phyloP scores from a whole-genome alignment of 2,797 vertebrate genomes.

The Anomalospiza imberbis region DNA sequence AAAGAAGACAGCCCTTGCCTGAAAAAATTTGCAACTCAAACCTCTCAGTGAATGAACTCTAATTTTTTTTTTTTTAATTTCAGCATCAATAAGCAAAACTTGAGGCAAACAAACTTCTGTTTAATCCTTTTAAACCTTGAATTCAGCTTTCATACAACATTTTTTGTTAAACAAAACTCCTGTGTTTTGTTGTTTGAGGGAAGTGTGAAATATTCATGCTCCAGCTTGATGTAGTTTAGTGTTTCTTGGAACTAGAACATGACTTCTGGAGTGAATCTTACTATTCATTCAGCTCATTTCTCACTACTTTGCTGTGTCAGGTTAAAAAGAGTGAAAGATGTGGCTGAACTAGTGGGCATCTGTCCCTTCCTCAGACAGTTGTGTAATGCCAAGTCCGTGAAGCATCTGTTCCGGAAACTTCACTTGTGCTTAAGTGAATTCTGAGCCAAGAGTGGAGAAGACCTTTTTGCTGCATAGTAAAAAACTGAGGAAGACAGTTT shows the following conservation, averaged over 20 bases:
- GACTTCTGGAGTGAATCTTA: background rate
- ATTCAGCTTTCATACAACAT: background rate
- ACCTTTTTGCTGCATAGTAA: background rate
- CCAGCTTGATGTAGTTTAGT: background rate
- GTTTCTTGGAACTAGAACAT: background rate
- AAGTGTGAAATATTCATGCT: background rate
- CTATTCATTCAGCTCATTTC: background rate
- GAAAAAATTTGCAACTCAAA: background rate
- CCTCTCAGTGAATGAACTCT: background rate
- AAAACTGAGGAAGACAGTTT: background rate
- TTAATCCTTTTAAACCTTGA: background rate
- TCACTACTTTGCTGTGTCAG: background rate
- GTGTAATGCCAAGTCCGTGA: background rate
- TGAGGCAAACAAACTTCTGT: background rate
- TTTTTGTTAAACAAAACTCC: background rate
- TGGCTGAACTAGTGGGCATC: background rate
- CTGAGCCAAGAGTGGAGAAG: background rate
- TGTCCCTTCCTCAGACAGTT: background rate
- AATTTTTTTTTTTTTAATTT: background rate
- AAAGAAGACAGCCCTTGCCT: background rate
- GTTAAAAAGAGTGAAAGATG: background rate
- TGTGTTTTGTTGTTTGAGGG: background rate
- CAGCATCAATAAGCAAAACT: background rate
- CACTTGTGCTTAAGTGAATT: background rate
- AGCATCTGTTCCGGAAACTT: background rate